Percentiles rank a stretch among this genome's conserved stretches.
These are phyloP conservation scores for Triplophysa tibetana DNA, from an alignment of 2,113 vertebrate species.

Conservation along the genomic window DNA sequence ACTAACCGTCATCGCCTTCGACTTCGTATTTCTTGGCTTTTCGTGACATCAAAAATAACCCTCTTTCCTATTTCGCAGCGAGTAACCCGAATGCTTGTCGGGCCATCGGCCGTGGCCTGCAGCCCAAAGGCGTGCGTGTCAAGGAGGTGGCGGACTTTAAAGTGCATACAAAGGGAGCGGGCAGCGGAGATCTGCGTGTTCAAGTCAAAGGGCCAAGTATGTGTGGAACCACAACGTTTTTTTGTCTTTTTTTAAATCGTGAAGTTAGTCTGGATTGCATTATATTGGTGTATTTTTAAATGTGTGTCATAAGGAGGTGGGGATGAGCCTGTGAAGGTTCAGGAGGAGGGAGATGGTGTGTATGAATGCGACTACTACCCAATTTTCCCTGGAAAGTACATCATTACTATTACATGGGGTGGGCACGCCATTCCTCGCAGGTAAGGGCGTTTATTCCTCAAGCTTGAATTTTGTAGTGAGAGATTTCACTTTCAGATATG, in stretches of 20 bases:
- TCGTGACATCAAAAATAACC: slow-evolving; percentile 23
- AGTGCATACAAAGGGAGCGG: slow-evolving; percentile 82
- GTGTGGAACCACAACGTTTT: slow-evolving; percentile 29
- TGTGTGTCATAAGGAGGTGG: slow-evolving; percentile 75
- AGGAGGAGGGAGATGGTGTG: slow-evolving; percentile 77
- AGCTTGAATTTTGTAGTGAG: not conserved
- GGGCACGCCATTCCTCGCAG: slow-evolving; percentile 88
- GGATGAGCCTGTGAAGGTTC: slow-evolving; percentile 86
- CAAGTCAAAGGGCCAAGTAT: slow-evolving; percentile 84
- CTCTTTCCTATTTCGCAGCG: slow-evolving; percentile 65
- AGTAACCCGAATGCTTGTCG: slow-evolving; percentile 84
- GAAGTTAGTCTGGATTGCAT: not conserved
- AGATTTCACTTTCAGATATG: slow-evolving; percentile 8
- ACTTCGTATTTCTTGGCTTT: not conserved
- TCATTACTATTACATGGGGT: slow-evolving; percentile 86
- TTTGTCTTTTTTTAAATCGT: not conserved
- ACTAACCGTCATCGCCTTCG: slow-evolving; percentile 38
- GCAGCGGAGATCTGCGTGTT: slow-evolving; percentile 80
- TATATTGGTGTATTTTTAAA: not conserved
- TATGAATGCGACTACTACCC: slow-evolving; percentile 92
- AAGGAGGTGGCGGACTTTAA: slow-evolving; percentile 85
- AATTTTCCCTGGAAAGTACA: slow-evolving; percentile 80
- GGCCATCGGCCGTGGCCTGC: slow-evolving; percentile 82
- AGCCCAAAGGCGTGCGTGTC: slow-evolving; percentile 83
- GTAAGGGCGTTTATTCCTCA: slow-evolving; percentile 62